Evolutionary conservation across 2,797 vertebrate genomes (phyloP), one percentile per base, ranked within the genome.

Genomic region (Argyrosomus regius): DNA sequence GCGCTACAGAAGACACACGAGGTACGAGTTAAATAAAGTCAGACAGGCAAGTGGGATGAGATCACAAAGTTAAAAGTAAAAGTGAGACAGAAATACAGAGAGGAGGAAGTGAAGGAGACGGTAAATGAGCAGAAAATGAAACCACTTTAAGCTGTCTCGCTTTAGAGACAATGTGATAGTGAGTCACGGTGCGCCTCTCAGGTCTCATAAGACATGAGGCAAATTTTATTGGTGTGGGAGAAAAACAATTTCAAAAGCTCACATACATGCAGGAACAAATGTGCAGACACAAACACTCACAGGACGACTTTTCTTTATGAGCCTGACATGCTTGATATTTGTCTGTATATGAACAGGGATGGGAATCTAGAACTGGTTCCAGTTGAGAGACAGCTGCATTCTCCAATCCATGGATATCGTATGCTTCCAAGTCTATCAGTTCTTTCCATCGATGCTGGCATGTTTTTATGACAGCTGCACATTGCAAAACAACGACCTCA

Each of bases 221-320:
- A 70, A 50, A 88, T 88, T 70, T 58, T 77, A 89, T 83, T 87
- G 69, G 75, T 64, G 76, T 70, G 75, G 68, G 72, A 84, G 49
- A 85, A 80, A 90, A 78, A 6, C 16, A 48, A 81, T 72, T 87
- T 86, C 52, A 77, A 61, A 73, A 66, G 35, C 48, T 72, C 49
- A 77, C n/a, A 67, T 14, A 52, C 41, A 66, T 31, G 64, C 72
- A 87, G 67, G 66, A 62, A 72, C 12, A 62, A 77, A 68, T 39
- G 68, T 48, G n/a, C 22, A 66, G 8, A 52, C 61, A 64, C 13
- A 7, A 6, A 73, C 24, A 53, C 61, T 20, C 13, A 45, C 45
- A 48, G 13, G 14, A 20, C 3, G 3, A 13, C 13, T 48, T 31
- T 17, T 53, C 66, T 48, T 69, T 16, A 70, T 69, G 16, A 75